Percentiles rank a stretch among this genome's conserved stretches.
Conservation (phyloP, 1,140 invertebrate genomes). For the Carcinoscorpius rotundicauda region DNA sequence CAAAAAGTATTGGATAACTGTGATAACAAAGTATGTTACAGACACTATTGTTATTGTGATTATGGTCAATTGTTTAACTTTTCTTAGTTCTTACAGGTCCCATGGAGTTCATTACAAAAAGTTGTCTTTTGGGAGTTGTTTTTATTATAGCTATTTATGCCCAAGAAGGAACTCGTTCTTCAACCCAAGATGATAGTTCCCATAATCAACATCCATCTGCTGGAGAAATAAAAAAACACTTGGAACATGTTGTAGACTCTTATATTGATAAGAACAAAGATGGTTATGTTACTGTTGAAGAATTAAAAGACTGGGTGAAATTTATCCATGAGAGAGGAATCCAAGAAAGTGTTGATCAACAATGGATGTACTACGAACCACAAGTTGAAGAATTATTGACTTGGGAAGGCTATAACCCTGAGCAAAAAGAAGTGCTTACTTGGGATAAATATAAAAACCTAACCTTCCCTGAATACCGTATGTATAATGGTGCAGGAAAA, state of each 20-base stretch:
- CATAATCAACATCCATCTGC: constrained; percentile 2
- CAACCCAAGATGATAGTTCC: too few relatives aligned
- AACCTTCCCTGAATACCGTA: constrained; percentile 63
- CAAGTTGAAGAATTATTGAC: constrained; percentile 23
- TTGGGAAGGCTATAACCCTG: constrained; percentile 62
- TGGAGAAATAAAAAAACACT: constrained; percentile 13
- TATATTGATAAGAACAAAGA: constrained; percentile 40
- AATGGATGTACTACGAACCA: constrained; percentile 54
- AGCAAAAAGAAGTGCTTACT: constrained; percentile 55
- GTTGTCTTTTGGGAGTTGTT: too few relatives aligned
- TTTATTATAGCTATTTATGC: too few relatives aligned
- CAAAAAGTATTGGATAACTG: too few relatives aligned
- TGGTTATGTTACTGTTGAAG: constrained; percentile 68
- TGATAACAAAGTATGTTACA: too few relatives aligned
- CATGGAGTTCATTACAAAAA: too few relatives aligned
- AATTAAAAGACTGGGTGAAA: constrained; percentile 74
- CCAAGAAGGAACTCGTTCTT: too few relatives aligned
- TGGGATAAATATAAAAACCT: constrained; percentile 79
- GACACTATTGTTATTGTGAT: too few relatives aligned
- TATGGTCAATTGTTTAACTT: too few relatives aligned
- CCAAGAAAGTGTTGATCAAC: constrained; percentile 70
- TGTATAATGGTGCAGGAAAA: constrained; percentile 8
- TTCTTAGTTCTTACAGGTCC: too few relatives aligned
- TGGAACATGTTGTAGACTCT: constrained; percentile 12
- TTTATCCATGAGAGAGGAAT: constrained; percentile 57